These are phyloP conservation scores for Onychomys torridus DNA, from an alignment of 2,797 vertebrate species.

Conservation along the genomic window DNA sequence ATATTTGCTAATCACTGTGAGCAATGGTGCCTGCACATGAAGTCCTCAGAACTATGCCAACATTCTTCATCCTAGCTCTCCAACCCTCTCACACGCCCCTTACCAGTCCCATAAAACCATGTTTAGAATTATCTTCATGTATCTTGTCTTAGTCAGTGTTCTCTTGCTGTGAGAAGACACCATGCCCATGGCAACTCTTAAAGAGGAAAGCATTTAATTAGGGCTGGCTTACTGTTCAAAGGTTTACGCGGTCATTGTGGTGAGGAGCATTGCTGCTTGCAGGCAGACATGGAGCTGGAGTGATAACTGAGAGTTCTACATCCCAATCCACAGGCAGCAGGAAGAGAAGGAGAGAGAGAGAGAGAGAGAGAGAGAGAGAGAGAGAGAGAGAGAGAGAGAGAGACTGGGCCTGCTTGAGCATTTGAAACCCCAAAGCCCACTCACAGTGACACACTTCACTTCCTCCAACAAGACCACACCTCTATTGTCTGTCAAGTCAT, in stretches of 20 bases:
- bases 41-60: background rate
- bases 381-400: background rate
- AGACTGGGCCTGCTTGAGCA: background rate
- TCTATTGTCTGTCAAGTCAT: background rate
- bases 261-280: background rate
- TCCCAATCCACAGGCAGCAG: background rate
- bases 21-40: rapidly evolving
- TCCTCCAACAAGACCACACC: background rate
- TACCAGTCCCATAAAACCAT: background rate
- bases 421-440: background rate
- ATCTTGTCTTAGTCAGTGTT: background rate
- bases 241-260: background rate
- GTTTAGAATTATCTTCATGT: background rate
- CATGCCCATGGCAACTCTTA: background rate
- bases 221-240: background rate
- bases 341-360: background rate
- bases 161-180: background rate
- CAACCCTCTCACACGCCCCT: background rate
- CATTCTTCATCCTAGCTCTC: background rate
- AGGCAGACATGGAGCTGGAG: background rate
- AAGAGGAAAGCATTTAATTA: background rate
- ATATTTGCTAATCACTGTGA: background rate
- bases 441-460: background rate
- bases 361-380: too few species aligned
- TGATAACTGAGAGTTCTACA: background rate